phyloP scores from a whole-genome alignment of 2,888 invertebrate species.

The Odontomyia ornata region DNA sequence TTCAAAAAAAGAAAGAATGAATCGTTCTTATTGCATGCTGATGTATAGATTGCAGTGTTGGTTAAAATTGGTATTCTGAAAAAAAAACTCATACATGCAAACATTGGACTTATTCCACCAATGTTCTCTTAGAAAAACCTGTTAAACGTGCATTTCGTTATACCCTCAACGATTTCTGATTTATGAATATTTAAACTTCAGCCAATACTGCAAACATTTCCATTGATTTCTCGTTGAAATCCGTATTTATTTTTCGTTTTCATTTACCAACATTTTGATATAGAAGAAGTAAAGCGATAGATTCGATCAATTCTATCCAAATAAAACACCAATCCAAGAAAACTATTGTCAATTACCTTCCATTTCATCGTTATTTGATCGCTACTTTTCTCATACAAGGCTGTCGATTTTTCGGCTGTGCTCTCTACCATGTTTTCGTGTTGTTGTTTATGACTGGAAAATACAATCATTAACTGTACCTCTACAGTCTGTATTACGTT shows the following conservation, averaged over 20 bases:
- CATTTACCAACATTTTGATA: slow-evolving; percentile 16
- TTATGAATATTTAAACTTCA: not conserved
- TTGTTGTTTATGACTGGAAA: slow-evolving; percentile 15
- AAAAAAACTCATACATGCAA: too few species aligned
- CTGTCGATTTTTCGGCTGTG: not conserved
- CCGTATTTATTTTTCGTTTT: slow-evolving; percentile 25
- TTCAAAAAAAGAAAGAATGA: not conserved
- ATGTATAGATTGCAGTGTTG: not conserved
- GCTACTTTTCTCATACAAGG: too few species aligned
- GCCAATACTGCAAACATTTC: not conserved
- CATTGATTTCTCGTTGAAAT: slow-evolving; percentile 13
- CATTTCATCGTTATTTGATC: slow-evolving; percentile 35
- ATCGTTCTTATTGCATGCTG: not conserved
- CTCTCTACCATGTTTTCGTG: not conserved
- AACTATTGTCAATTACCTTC: slow-evolving; percentile 49
- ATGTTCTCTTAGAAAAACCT: too few species aligned
- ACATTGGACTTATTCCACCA: too few species aligned
- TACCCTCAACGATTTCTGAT: too few species aligned
- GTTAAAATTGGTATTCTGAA: not conserved
- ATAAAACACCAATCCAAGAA: slow-evolving; percentile 29
- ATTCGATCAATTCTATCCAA: slow-evolving; percentile 2
- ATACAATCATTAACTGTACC: slow-evolving; percentile 31
- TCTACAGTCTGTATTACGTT: not conserved
- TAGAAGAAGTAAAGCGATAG: not conserved
- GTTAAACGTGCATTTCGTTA: too few species aligned